Evolutionary conservation across 2,888 invertebrate genomes (phyloP).

Genomic region (Pammene fasciana): DNA sequence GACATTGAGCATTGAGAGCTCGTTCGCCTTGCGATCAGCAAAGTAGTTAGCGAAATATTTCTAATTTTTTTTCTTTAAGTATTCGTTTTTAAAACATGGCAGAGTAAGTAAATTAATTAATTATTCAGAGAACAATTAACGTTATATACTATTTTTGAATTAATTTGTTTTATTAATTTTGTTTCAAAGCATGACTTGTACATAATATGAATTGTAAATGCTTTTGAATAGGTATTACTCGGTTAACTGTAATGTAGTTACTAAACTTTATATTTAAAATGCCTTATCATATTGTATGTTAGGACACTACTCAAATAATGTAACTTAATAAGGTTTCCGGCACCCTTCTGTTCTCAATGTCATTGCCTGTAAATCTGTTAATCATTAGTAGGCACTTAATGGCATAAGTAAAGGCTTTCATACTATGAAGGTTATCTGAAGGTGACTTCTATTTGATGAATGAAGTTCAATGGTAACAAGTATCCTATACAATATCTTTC

Average conservation of each 20-base stretch:
- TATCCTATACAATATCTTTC: background rate
- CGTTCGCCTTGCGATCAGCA: background rate
- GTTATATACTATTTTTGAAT: background rate
- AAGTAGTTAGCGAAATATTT: conserved; percentile 1
- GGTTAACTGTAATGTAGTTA: background rate
- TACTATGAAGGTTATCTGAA: conserved; percentile 55
- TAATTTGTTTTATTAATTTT: no score
- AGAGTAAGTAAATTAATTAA: conserved; percentile 27
- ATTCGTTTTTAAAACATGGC: conserved; percentile 28
- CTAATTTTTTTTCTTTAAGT: background rate
- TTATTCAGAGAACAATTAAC: background rate
- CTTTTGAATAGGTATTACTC: background rate
- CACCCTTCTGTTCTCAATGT: background rate
- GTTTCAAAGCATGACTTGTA: background rate
- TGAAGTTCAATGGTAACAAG: background rate
- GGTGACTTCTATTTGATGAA: conserved; percentile 35
- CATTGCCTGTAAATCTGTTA: background rate
- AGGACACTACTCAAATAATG: background rate
- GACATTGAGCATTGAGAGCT: conserved; percentile 19
- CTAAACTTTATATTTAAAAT: background rate
- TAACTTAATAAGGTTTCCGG: background rate
- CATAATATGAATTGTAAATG: background rate
- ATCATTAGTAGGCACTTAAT: background rate
- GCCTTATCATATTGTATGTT: background rate
- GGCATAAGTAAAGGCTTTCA: conserved; percentile 23